Percentiles rank a stretch among this genome's conserved stretches.
phyloP scores from a whole-genome alignment of 2,797 vertebrate genomes.

The Thunnus albacares region DNA sequence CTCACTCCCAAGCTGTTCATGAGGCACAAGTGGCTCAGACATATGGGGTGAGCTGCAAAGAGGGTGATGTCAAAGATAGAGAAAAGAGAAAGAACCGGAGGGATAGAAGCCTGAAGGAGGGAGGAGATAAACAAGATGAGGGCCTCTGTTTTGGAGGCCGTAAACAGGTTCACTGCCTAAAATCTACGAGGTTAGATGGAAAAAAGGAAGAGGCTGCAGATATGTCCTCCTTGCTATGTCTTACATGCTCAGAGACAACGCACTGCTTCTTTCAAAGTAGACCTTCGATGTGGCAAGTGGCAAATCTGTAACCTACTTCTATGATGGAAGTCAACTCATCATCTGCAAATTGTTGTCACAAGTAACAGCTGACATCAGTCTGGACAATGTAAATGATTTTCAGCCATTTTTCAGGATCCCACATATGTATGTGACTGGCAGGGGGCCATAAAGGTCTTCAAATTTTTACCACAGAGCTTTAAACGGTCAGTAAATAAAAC shows the following conservation, averaged over 20 bases:
- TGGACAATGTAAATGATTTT: too few relatives aligned
- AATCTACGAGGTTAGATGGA: slow-evolving; percentile 2
- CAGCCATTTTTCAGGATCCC: too few relatives aligned
- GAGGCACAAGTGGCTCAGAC: slow-evolving; percentile 38
- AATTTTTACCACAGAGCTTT: too few relatives aligned
- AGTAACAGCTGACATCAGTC: too few relatives aligned
- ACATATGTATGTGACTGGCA: too few relatives aligned
- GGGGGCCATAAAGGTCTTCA: too few relatives aligned
- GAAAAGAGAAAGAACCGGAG: background rate
- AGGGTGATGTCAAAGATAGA: slow-evolving; percentile 33
- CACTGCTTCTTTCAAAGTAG: background rate
- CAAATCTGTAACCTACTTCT: background rate
- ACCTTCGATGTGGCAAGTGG: background rate
- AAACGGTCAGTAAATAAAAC: too few relatives aligned
- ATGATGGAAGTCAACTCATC: background rate
- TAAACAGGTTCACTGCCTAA: background rate
- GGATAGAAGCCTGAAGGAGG: background rate
- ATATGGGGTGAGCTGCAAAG: slow-evolving; percentile 24
- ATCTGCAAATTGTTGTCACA: background rate
- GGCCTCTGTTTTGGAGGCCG: slow-evolving; percentile 1
- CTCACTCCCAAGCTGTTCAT: slow-evolving; percentile 39
- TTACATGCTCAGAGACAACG: background rate
- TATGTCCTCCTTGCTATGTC: background rate
- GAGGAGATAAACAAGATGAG: slow-evolving; percentile 14
- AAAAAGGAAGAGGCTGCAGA: background rate